Conservation (phyloP, 1,140 invertebrate species). For the Bombus waltoni region DNA sequence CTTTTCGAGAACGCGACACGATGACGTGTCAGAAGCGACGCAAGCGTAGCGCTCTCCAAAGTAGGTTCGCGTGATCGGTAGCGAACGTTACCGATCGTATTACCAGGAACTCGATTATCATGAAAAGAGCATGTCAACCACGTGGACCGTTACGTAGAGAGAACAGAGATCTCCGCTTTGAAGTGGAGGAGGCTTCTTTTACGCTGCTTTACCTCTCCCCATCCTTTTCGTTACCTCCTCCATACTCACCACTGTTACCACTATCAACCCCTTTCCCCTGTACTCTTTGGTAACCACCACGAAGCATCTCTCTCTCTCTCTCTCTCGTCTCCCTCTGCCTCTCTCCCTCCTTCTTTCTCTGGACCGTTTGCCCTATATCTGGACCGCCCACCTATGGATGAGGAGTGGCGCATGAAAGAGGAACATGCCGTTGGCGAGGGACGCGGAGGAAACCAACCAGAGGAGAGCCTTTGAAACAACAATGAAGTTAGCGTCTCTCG, state of each 20-base stretch:
- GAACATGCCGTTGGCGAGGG: slow-evolving; percentile 30
- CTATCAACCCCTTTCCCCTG: not conserved
- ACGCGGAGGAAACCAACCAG: slow-evolving; percentile 41
- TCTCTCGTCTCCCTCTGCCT: not conserved
- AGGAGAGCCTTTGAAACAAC: slow-evolving; percentile 79
- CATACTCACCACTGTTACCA: not conserved
- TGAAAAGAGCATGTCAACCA: slow-evolving; percentile 54
- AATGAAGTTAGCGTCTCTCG: slow-evolving; percentile 80
- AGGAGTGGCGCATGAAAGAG: slow-evolving; percentile 51
- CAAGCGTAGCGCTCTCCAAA: not conserved
- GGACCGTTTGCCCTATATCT: slow-evolving; percentile 64
- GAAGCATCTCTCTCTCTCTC: slow-evolving; percentile 4
- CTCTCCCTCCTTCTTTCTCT: not conserved
- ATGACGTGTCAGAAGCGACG: slow-evolving; percentile 21
- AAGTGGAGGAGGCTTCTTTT: slow-evolving; percentile 73
- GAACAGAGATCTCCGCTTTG: slow-evolving; percentile 63
- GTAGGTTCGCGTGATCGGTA: slow-evolving; percentile 39
- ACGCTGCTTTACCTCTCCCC: slow-evolving; percentile 52
- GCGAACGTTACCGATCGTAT: slow-evolving; percentile 56
- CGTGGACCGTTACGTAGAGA: slow-evolving; percentile 45
- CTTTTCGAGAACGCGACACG: not conserved
- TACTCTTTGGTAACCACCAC: slow-evolving; percentile 35
- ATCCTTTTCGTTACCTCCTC: not conserved
- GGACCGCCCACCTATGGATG: slow-evolving; percentile 59
- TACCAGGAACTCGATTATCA: slow-evolving; percentile 63